Evolutionary conservation across 2,797 vertebrate species (phyloP).

Genomic region (Dendrocincla fuliginosa): DNA sequence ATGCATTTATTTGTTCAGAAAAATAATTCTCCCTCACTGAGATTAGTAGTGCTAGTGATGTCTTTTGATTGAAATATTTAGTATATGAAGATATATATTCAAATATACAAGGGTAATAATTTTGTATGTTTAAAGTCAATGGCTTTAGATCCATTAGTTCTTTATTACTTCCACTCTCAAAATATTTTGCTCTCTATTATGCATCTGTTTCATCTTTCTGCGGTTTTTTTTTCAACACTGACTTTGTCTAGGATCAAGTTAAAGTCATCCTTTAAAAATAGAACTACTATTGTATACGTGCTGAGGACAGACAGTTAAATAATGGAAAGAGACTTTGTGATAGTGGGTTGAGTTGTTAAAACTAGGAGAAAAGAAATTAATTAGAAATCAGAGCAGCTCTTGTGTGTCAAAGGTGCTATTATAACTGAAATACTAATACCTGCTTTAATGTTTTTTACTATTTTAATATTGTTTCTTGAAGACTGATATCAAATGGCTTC

Average conservation of each 20-base stretch:
- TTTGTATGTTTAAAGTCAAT: background rate
- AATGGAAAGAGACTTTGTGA: background rate
- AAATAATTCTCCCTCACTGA: background rate
- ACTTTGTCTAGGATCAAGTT: background rate
- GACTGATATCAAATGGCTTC: background rate
- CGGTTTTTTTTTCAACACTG: background rate
- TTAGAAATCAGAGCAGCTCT: background rate
- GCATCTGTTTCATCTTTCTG: background rate
- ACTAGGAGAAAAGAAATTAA: background rate
- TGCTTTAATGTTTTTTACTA: background rate
- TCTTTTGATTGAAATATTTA: background rate
- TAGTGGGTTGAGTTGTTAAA: background rate
- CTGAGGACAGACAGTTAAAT: background rate
- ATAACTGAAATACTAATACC: background rate
- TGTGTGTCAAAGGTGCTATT: background rate
- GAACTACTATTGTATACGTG: background rate
- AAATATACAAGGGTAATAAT: background rate
- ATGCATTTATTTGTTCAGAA: background rate
- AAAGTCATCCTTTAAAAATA: background rate
- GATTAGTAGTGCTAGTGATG: background rate
- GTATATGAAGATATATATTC: background rate
- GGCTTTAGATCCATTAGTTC: background rate
- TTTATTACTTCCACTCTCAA: background rate
- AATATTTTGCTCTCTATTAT: background rate
- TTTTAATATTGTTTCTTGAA: background rate